Base-by-base conservation (phyloP, 2,113 vertebrate species). In the Carassius carassius region DNA sequence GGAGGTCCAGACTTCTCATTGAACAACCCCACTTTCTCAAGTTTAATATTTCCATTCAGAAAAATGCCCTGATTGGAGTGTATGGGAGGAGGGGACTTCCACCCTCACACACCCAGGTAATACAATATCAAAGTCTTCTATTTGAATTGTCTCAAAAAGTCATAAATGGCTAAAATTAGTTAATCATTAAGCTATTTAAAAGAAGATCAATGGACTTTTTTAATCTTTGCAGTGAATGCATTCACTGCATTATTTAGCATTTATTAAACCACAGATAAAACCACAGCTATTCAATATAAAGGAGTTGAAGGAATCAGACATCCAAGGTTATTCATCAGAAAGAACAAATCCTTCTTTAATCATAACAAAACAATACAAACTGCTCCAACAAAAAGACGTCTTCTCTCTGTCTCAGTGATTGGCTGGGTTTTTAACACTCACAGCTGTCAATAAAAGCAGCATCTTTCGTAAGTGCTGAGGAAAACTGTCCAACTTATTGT, bases 41-140 rank as follows among this genome's bases (percentile, higher is more conserved):
- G 92, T 99, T 99, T 95, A 99, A 99, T 95, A 98, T 99, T 93
- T 99, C 98, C n/a, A 97, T 99, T 88, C 98, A 98, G 94, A 99
- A 97, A 93, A 97, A 99, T 62, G 97, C 97, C 32, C 86, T 99
- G 93, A 97, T 99, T 29, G 98, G 98, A 89, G 97, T 99, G 0
- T 99, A 99, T 21, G 98, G 97, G 79, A 95, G 98, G 84, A 99
- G 99, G 92, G 98, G 98, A 37, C 95, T 99, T 21, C 96, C 96
- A 25, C 98, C 98, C 35, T 97, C 98, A 62, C 98, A 99, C 89
- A 99, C 98, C 25, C 98, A 99, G 97, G 98, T 99, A 92, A 84
- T 41, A 62, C 6, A 51, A 11, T 32, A 35, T 47, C 5, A 21
- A 62, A 35, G 19, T 60, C 49, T 75, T 25, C 56, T 79, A 49